A percentile compares a stretch with the other conserved stretches of the same genome.
phyloP scores from a whole-genome alignment of 1,140 invertebrate genomes.

The Spodoptera frugiperda region DNA sequence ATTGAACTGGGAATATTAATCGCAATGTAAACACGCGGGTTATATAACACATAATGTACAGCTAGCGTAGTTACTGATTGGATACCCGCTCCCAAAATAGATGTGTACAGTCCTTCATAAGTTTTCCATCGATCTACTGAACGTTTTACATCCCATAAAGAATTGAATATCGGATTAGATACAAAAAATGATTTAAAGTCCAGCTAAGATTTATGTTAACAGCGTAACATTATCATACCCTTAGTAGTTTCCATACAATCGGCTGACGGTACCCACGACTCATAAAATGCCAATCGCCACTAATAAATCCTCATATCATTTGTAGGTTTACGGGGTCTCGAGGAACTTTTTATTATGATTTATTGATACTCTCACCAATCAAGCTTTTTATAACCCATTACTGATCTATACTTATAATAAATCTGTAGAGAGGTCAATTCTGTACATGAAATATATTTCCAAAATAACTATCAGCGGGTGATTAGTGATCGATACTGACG shows the following conservation, averaged over 20 bases:
- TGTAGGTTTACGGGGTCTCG: slow-evolving; percentile 34
- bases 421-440: too few species aligned
- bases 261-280: slow-evolving; percentile 16
- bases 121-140: slow-evolving; percentile 53
- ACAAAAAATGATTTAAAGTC: slow-evolving; percentile 56
- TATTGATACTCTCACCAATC: slow-evolving; percentile 27
- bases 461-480: too few species aligned
- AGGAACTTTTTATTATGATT: slow-evolving; percentile 44
- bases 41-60: slow-evolving; percentile 38
- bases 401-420: too few species aligned
- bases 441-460: too few species aligned
- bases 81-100: slow-evolving; percentile 33
- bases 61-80: not conserved
- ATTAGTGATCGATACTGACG: too few species aligned
- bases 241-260: slow-evolving; percentile 13
- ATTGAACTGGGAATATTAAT: slow-evolving; percentile 37
- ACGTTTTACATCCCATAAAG: slow-evolving; percentile 59
- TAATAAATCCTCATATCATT: slow-evolving; percentile 43
- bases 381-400: slow-evolving; percentile 16
- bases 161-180: slow-evolving; percentile 58
- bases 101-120: slow-evolving; percentile 46
- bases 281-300: slow-evolving; percentile 46
- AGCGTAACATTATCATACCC: slow-evolving; percentile 19
- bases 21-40: slow-evolving; percentile 33
- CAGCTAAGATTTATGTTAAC: slow-evolving; percentile 38